Conservation (phyloP, 2,888 invertebrate genomes). For the Meta bourneti region DNA sequence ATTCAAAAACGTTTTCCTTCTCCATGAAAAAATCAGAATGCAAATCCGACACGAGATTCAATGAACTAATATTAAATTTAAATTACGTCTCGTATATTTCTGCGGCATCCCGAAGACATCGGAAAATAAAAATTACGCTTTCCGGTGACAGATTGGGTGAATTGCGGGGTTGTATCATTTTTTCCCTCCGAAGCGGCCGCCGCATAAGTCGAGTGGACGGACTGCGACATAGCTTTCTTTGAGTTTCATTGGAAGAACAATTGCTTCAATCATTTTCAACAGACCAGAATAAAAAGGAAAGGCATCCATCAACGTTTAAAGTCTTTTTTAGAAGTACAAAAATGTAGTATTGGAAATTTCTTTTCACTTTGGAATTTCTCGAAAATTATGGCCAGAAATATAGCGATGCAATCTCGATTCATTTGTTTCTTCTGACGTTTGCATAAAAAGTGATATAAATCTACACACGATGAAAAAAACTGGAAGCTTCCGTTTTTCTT, state of each 20-base stretch:
- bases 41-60: constrained; percentile 8
- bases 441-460: constrained; percentile 24
- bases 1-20: neutral
- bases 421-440: constrained; percentile 40
- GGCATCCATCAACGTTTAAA: neutral
- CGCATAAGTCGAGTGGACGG: neutral
- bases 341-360: constrained; percentile 11
- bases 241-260: constrained; percentile 62
- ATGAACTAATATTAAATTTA: constrained; percentile 26
- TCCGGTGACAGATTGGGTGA: neutral
- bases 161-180: too few species aligned
- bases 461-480: neutral
- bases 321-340: neutral
- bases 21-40: neutral
- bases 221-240: constrained; percentile 8
- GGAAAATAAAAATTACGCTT: constrained; percentile 24
- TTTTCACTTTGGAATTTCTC: constrained; percentile 29
- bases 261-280: constrained; percentile 46
- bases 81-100: constrained; percentile 7
- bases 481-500: neutral
- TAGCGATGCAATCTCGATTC: constrained; percentile 32
- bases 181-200: too few species aligned
- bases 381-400: constrained; percentile 23
- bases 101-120: constrained; percentile 10
- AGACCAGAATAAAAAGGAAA: constrained; percentile 17